Conservation (phyloP, 2,888 invertebrate genomes). For the Phaonia tiefii region DNA sequence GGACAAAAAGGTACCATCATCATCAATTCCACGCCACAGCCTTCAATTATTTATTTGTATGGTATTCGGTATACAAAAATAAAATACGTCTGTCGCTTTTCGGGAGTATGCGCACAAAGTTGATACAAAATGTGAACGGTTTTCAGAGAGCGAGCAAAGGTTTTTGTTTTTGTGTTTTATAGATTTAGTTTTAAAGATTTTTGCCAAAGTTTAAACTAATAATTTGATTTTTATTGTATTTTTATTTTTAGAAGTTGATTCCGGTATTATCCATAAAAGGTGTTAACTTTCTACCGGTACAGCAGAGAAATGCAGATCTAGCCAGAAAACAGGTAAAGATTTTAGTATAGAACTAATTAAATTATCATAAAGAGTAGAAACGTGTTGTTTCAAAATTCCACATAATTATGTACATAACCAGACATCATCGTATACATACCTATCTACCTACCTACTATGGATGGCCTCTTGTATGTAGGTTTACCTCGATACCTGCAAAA, state of each 20-base stretch:
- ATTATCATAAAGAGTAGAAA: constrained; percentile 35
- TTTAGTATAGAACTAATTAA: constrained; percentile 30
- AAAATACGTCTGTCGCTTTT: not conserved
- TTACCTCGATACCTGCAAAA: constrained; percentile 18
- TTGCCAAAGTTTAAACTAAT: not conserved
- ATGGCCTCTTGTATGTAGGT: too few species aligned
- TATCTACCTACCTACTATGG: not conserved
- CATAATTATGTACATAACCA: not conserved
- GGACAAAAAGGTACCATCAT: constrained; percentile 1
- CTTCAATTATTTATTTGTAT: constrained; percentile 26
- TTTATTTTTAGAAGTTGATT: constrained; percentile 25
- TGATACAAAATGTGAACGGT: constrained; percentile 2
- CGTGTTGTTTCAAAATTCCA: not conserved
- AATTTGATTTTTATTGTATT: constrained; percentile 19
- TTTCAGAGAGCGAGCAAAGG: not conserved
- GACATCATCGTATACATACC: not conserved
- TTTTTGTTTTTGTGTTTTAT: not conserved
- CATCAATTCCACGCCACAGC: constrained; percentile 23
- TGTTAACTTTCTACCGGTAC: too few species aligned
- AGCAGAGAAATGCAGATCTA: too few species aligned
- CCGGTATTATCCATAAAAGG: not conserved
- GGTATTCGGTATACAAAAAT: constrained; percentile 6
- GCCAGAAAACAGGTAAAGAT: constrained; percentile 17
- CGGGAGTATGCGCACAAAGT: constrained; percentile 15
- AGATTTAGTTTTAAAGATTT: too few species aligned